Conservation (phyloP, 2,888 invertebrate species). For the Rotaria macrura region DNA sequence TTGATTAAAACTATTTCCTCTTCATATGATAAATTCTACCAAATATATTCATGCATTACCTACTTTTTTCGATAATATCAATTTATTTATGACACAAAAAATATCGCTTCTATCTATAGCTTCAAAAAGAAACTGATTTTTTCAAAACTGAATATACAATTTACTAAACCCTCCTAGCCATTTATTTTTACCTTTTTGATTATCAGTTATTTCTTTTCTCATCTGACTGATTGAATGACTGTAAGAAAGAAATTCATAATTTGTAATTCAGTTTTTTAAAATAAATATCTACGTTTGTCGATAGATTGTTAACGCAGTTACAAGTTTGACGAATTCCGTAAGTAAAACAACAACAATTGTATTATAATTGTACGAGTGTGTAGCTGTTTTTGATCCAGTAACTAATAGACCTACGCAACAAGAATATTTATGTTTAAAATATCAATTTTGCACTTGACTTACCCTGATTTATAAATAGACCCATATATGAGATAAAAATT, state of each 20-base stretch:
- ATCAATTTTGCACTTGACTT: constrained; percentile 39
- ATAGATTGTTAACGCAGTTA: constrained; percentile 62
- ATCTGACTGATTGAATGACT: constrained; percentile 58
- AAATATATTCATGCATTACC: neutral
- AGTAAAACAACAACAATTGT: constrained; percentile 70
- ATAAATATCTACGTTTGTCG: constrained; percentile 45
- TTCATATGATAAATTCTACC: no score
- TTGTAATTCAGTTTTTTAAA: neutral
- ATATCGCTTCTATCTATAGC: neutral
- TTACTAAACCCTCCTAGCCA: neutral
- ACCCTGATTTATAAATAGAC: constrained; percentile 84
- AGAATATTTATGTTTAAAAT: neutral
- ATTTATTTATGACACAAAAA: no score
- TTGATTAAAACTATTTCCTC: no score
- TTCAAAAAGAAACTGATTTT: neutral
- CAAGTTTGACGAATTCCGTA: constrained; percentile 73
- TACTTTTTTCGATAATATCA: no score
- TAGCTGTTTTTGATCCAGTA: constrained; percentile 71
- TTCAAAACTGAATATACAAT: neutral
- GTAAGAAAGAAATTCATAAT: constrained; percentile 46
- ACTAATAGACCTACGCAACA: constrained; percentile 68
- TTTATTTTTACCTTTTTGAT: constrained; percentile 9
- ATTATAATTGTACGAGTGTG: constrained; percentile 69
- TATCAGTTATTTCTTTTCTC: constrained; percentile 53
- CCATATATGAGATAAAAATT: constrained; percentile 58